Evolutionary conservation across 92 coral and sea anemone species (phyloP).

Genomic region (Porites rus): DNA sequence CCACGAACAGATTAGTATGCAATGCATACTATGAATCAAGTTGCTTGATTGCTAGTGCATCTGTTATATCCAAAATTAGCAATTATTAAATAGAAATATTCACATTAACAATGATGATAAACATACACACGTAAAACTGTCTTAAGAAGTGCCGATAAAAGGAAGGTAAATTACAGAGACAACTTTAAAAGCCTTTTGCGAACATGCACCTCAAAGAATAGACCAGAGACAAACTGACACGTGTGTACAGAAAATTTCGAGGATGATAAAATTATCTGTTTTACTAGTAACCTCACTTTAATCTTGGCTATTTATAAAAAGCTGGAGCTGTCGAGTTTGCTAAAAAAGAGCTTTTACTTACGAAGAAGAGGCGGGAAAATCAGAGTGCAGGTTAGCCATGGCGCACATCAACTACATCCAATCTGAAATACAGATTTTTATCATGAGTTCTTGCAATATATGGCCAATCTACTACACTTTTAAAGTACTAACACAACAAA

Average conservation of each 20-base stretch:
- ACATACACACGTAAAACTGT: constrained; percentile 34
- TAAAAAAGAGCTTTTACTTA: constrained; percentile 42
- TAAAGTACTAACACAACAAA: constrained; percentile 38
- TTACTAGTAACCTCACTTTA: constrained; percentile 7
- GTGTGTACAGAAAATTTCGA: not conserved
- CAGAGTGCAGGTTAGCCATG: constrained; percentile 17
- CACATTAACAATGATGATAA: constrained; percentile 24
- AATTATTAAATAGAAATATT: constrained; percentile 30
- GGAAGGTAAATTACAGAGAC: constrained; percentile 22
- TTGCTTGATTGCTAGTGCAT: too few relatives aligned
- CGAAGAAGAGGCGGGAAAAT: constrained; percentile 54
- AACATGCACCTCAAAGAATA: constrained; percentile 24
- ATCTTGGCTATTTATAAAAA: constrained; percentile 43
- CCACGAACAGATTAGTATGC: constrained; percentile 20
- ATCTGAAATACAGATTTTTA: constrained; percentile 47
- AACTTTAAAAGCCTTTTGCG: constrained; percentile 39
- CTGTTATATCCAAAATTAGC: constrained; percentile 13
- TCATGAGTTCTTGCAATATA: constrained; percentile 35
- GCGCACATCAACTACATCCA: constrained; percentile 22
- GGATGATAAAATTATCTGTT: not conserved
- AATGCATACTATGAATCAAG: not conserved
- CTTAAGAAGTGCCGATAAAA: constrained; percentile 26
- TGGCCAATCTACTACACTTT: constrained; percentile 48
- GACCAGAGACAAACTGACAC: constrained; percentile 29
- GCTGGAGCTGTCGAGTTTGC: constrained; percentile 45